Evolutionary conservation across 2,113 vertebrate genomes (phyloP).

Genomic region (Mustela lutreola): DNA sequence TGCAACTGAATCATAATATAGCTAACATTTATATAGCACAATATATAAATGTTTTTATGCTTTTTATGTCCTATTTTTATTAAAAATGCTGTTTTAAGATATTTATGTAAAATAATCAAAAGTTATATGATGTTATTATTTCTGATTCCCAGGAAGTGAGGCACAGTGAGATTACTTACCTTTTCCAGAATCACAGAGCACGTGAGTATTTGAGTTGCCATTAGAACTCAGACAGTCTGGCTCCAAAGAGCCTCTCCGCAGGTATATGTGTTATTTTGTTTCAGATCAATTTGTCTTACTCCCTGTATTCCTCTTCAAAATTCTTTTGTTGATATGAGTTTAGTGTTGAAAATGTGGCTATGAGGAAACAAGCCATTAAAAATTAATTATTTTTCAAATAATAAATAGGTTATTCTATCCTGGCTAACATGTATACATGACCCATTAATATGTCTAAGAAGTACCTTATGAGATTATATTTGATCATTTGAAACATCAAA

Average conservation of each 20-base stretch:
- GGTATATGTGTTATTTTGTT: too few relatives aligned
- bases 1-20: background rate
- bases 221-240: background rate
- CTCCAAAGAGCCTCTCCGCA: background rate
- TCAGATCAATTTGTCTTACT: background rate
- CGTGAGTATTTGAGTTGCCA: background rate
- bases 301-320: background rate
- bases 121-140: background rate
- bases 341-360: background rate
- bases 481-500: background rate
- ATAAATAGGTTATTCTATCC: background rate
- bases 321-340: background rate
- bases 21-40: background rate
- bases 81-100: background rate
- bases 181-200: background rate
- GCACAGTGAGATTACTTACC: background rate
- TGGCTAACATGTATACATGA: too few relatives aligned
- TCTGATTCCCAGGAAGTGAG: background rate
- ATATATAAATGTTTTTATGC: background rate
- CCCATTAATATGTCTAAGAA: background rate
- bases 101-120: background rate
- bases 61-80: background rate
- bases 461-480: background rate
- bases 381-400: too few relatives aligned
- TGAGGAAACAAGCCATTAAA: background rate